These are phyloP conservation scores for Brenthis ino DNA, from an alignment of 2,888 invertebrate species.

Conservation along the genomic window DNA sequence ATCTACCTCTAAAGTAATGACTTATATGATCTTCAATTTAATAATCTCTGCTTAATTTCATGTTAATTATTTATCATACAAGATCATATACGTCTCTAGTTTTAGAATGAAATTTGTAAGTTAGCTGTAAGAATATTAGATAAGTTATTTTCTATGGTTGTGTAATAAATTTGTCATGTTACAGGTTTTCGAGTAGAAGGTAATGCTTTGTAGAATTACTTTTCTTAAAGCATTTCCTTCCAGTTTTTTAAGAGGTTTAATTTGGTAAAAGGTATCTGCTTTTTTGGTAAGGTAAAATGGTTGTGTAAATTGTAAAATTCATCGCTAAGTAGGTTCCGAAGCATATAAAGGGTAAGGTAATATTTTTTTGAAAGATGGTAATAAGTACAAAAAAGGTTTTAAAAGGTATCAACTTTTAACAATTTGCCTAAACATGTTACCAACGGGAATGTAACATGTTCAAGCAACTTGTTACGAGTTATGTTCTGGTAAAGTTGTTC, in stretches of 20 bases:
- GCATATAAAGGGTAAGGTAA: too few relatives aligned
- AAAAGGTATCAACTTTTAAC: too few relatives aligned
- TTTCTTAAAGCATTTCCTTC: constrained; percentile 9
- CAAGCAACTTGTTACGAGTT: too few relatives aligned
- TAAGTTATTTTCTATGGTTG: constrained; percentile 18
- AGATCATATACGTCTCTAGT: constrained; percentile 50
- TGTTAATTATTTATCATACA: neutral
- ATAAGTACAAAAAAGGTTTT: too few relatives aligned
- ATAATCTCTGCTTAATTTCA: too few relatives aligned
- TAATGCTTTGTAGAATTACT: neutral
- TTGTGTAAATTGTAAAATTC: neutral
- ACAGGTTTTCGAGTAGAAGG: constrained; percentile 37
- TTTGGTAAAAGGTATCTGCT: constrained; percentile 2
- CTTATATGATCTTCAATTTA: constrained; percentile 42
- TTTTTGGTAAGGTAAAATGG: constrained; percentile 6
- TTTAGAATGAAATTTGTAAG: constrained; percentile 78
- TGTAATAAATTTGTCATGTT: constrained; percentile 42
- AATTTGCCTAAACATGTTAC: too few relatives aligned
- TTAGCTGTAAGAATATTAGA: constrained; percentile 43
- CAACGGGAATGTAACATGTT: too few relatives aligned
- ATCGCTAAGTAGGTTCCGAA: too few relatives aligned
- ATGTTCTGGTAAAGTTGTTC: too few relatives aligned
- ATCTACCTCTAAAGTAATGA: constrained; percentile 33
- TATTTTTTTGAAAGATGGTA: too few relatives aligned
- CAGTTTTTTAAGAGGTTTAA: neutral